Evolutionary conservation across 2,888 invertebrate species (phyloP), one percentile per base, ranked within the genome.

Genomic region (Pseudanteris insignis): DNA sequence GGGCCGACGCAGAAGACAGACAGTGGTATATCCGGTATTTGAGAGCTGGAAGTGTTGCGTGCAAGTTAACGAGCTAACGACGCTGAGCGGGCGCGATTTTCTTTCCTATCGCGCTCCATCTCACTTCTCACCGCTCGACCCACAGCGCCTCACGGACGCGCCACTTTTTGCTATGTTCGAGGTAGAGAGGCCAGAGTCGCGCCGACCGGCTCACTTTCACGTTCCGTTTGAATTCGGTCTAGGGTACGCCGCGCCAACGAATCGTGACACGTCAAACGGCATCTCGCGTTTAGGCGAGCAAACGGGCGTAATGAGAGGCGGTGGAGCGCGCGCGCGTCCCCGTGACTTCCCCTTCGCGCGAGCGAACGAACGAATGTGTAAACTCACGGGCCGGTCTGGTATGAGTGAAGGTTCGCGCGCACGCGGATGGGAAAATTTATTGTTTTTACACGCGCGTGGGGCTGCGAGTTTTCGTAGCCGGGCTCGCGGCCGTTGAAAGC

Each of bases 1-100:
- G 62, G 24, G 28, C 25, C 38, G 26, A 37, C 50, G 64, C 66
- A 66, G 66, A 67, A 68, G 67, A 68, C 66, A 67, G 68, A 68
- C 71, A 71, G 73, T 70, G 70, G 69, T 71, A 69, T 78, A 78
- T 77, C 77, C 78, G 78, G 78, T 77, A 76, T 76, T 77, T 68
- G 74, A 76, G 76, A 76, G 77, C 71, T 72, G 70, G 73, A 78
- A 77, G 79, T 79, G 79, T 78, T 79, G 79, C 79, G 79, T 79
- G 79, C 78, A 72, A 77, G 76, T 79, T 79, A 79, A 79, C 79
- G 77, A 79, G 79, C 78, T 77, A 78, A 79, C 78, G 78, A 79
- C 74, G 79, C 74, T 74, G 74, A 74, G 75, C 77, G 78, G 76
- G 74, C 70, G 76, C 78, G 79, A 79, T 79, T 79, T 79, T 79